Base-by-base conservation (phyloP, 2,888 invertebrate species). In the Mimas tiliae region DNA sequence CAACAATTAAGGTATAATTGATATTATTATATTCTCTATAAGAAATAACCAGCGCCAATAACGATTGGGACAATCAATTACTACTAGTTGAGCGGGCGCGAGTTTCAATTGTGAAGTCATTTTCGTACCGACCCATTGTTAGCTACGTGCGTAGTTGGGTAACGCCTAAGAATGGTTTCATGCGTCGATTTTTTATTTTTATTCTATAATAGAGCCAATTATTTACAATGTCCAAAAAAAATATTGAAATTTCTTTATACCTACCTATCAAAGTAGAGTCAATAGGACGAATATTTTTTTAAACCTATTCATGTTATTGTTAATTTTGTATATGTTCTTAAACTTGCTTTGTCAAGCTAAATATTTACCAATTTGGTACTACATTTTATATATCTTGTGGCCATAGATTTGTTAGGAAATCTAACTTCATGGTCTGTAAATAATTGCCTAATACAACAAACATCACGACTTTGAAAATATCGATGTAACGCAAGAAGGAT, bases 21-120 rank as follows among this genome's bases (percentile, higher is more conserved):
- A 80, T 81, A 79, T 78, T 80, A 80, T 79, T 80, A 82, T 79
- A 74, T 72, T 70, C 77, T 78, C 73, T 77, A 72, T 80, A 86
- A 79, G 81, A 84, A 84, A 85, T 83, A 78, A 81, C 78, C 74
- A 65, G 73, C 73, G 77, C 81, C 80, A 83, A 85, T 84, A 84
- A 81, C 80, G 83, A 86, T 86, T 83, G 75, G 74, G 77, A 76
- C 84, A 86, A 87, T 88, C 91, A 91, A 93, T 92, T 92, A 90
- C 88, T 81, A 76, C 87, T 90, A 79, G 86, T 92, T 91, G 89
- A 89, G 83, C 85, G 85, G 82, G 82, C 82, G 82, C 74, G 80
- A 72, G 80, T 85, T 86, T 85, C 91, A 93, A 92, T 91, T 92
- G 90, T 83, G 76, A 73, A 80, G 81, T 85, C 81, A 50, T 48